These are phyloP conservation scores for Champsocephalus gunnari DNA, from an alignment of 2,797 vertebrate genomes.

Conservation along the genomic window DNA sequence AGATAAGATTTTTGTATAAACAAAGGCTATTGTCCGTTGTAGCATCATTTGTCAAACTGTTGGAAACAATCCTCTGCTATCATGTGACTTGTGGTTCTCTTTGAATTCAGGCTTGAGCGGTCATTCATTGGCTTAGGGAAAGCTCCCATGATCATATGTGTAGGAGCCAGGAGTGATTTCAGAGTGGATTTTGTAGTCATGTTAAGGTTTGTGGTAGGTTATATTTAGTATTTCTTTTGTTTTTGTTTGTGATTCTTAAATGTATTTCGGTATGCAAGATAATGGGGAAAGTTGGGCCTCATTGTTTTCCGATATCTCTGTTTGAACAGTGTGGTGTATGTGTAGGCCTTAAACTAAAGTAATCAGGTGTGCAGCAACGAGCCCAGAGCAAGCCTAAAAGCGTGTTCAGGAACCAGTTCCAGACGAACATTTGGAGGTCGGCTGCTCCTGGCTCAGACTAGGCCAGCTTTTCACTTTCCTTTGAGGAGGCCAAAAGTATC, in stretches of 20 bases:
- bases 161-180: too few species aligned
- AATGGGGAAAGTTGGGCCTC: too few species aligned
- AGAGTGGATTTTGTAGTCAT: too few species aligned
- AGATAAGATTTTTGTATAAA: conserved; percentile 67
- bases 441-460: conserved; percentile 27
- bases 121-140: conserved; percentile 30
- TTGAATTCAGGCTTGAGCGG: conserved; percentile 28
- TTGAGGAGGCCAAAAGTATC: conserved; percentile 37
- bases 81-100: conserved; percentile 34
- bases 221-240: too few species aligned
- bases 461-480: conserved; percentile 47
- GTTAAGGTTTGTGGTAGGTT: too few species aligned
- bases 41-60: conserved; percentile 50
- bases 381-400: neutral
- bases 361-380: neutral
- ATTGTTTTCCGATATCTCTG: neutral
- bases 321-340: neutral
- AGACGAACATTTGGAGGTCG: conserved; percentile 32
- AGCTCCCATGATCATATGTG: conserved; percentile 31
- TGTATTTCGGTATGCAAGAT: too few species aligned
- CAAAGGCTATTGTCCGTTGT: conserved; percentile 65
- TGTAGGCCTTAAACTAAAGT: neutral
- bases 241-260: too few species aligned
- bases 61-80: conserved; percentile 22
- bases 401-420: conserved; percentile 14